Base-by-base conservation (phyloP, 1,140 invertebrate species). In the Caenorhabditis brenneri region DNA sequence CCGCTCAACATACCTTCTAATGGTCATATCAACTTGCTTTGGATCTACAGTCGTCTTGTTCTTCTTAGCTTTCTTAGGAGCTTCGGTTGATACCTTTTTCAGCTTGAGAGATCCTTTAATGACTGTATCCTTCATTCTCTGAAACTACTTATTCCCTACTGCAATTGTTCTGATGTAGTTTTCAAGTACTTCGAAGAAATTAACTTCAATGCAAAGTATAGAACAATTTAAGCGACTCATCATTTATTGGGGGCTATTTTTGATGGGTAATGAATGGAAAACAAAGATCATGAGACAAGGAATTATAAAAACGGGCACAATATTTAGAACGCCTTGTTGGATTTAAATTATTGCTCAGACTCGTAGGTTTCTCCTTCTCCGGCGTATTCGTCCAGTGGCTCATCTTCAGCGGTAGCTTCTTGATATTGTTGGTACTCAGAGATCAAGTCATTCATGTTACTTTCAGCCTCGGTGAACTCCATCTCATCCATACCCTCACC, bases 341-440 rank as follows among this genome's bases (percentile, higher is more conserved):
- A 39, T 7, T 1, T 6, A 22, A 42, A 24, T 74, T 74, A 74
- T 24, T 74, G 33, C 36, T 74, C 65, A 39, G 65, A 42, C 22
- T 74, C 65, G 22, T 74, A 74, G 6, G 65, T 55, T 15, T 84
- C 80, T 16, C 46, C 58, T 42, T 86, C 82, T 27, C 80, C 74
- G 19, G 31, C 79, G 65, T 22, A 74, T n/a, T 74, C 65, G 29
- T 84, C 85, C 49, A 82, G 80, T 46, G 86, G 85, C 46, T 84
- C 80, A 29, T 86, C 85, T 29, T 86, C 85, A 31, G 78, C 83
- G 2, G 83, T 85, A 22, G 85, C 85, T 10, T 86, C 85, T 48
- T 89, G 89, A 92, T 96, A 97, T 91, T 97, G 95, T 90, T 96
- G 95, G 91, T 96, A 96, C 90, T 96, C 79, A 3, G 84, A 86